These are phyloP conservation scores for Labeo catla DNA, from an alignment of 2,113 vertebrate genomes.

Conservation along the genomic window DNA sequence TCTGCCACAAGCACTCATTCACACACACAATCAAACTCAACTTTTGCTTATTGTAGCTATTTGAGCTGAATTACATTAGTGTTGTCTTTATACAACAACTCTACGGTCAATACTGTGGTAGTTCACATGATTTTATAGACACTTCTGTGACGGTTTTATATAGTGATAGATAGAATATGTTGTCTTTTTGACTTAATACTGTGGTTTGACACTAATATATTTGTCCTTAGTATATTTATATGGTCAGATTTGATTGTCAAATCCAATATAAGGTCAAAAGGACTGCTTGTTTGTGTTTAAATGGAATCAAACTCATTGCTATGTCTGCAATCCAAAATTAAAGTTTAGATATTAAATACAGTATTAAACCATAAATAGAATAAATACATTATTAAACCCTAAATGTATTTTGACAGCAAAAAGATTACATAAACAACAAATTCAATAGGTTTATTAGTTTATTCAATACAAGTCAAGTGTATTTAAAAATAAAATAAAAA, in stretches of 20 bases:
- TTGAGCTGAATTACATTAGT: conserved; percentile 4
- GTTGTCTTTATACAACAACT: background rate
- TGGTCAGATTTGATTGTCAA: conserved; percentile 6
- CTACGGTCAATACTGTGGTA: background rate
- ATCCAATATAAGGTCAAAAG: background rate
- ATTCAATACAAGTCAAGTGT: no score
- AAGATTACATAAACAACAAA: no score
- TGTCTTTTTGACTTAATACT: background rate
- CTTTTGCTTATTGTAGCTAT: conserved; percentile 15
- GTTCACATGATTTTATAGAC: background rate
- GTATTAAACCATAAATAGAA: background rate
- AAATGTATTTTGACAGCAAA: no score
- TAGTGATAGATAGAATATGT: background rate
- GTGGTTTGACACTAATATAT: background rate
- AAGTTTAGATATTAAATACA: background rate
- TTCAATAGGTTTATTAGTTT: no score
- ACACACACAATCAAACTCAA: conserved; percentile 29
- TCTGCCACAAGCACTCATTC: conserved; percentile 47
- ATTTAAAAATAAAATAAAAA: no score
- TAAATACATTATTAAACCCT: background rate
- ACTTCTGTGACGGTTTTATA: background rate
- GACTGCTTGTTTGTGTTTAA: background rate
- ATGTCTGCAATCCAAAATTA: background rate
- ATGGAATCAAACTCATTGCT: background rate
- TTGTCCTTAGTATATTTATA: background rate